These are phyloP conservation scores for Delphinus delphis DNA, from an alignment of 2,113 vertebrate species.

Conservation along the genomic window DNA sequence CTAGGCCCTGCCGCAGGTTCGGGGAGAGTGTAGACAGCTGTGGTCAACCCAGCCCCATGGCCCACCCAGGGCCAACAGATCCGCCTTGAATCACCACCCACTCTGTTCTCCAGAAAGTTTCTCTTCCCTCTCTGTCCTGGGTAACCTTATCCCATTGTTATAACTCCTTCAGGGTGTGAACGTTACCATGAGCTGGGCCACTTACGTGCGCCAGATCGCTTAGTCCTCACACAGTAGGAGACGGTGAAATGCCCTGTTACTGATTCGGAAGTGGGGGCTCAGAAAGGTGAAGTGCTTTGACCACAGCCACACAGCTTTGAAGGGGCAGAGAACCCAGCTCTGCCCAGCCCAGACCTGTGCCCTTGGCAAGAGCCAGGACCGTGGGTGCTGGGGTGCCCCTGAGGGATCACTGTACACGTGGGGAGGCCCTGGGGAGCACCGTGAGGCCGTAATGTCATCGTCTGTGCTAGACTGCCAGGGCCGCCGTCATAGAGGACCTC, in stretches of 20 bases:
- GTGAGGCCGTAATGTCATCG: rapidly evolving
- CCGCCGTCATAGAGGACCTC: neutral
- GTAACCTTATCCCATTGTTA: neutral
- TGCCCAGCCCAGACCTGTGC: neutral
- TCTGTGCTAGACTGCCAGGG: neutral
- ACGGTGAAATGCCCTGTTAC: neutral
- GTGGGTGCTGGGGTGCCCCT: rapidly evolving
- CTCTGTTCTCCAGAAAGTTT: neutral
- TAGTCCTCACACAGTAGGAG: neutral
- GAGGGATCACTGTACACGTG: rapidly evolving
- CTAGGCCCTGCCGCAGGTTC: neutral
- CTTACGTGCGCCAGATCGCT: rapidly evolving
- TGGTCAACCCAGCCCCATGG: neutral
- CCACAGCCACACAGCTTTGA: neutral
- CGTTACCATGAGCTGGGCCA: rapidly evolving
- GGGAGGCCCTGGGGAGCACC: neutral
- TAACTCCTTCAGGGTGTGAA: rapidly evolving
- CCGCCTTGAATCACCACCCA: neutral
- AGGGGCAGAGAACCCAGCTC: neutral
- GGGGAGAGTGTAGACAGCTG: rapidly evolving
- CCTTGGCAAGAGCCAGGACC: neutral
- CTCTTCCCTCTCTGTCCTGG: neutral
- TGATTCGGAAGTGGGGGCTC: neutral
- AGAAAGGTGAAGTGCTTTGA: neutral
- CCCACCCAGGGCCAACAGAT: neutral